Base-by-base conservation (phyloP, 2,113 vertebrate genomes). In the Strix uralensis region DNA sequence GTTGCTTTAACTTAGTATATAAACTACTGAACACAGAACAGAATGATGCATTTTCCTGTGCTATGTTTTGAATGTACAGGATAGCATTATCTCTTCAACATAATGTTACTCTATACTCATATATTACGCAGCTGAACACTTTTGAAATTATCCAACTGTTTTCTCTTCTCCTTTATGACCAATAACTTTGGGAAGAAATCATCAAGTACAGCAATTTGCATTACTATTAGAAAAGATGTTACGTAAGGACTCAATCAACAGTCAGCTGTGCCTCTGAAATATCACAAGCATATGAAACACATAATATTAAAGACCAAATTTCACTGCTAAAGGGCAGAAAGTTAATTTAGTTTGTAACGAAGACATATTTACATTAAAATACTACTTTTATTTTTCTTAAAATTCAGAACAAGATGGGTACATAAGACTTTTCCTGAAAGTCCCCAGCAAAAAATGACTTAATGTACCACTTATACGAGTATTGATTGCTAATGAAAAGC, bases 1-100 rank as follows among this genome's bases (percentile, higher is more conserved):
- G 22, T 90, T 94, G 79, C 70, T 87, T 96, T 94, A 71, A 95
- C 65, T 94, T 54, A 38, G 32, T 61, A 67, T 81, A 54, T 74
- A 90, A 94, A 84, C 27, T 81, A 47, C 16, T 20, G 23, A 93
- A 71, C 54, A 70, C 32, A 44, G 30, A 95, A 84, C 36, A 75
- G 61, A 62, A 82, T 40, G 84, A 86, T 15, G 19, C 18, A 3
- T 27, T 91, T 96, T 94, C 66, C 69, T 75, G 49, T 36, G 46
- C 70, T 84, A 86, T 47, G 85, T 34, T 80, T 66, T 25, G 44
- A 51, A 92, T 3, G 5, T 26, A 81, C 7, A 92, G 27, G 16
- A 82, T 8, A 86, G 38, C 67, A 47, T 47, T 73, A 34, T 40
- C 14, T 66, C 51, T 72, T 89, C 72, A 93, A 44, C 19, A 34